Conservation (phyloP, 92 coral and sea anemone genomes). For the Desmophyllum pertusum region DNA sequence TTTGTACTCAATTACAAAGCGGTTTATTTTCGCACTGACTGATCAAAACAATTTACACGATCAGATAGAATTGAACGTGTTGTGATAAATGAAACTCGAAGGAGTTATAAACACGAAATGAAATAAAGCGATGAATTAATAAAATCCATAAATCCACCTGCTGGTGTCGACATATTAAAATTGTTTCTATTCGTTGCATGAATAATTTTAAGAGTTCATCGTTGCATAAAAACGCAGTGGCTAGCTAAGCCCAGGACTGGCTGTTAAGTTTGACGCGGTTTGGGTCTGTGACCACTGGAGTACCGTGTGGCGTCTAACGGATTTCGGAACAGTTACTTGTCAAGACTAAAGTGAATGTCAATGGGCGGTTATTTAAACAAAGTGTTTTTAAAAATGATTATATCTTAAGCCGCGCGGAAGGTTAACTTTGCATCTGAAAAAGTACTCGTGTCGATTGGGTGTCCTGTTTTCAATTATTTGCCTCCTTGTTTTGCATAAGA, state of each 20-base stretch:
- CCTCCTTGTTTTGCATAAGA: background rate
- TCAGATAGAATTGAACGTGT: background rate
- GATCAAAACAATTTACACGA: background rate
- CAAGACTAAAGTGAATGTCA: background rate
- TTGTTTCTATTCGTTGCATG: background rate
- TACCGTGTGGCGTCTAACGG: background rate
- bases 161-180: background rate
- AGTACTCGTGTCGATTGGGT: background rate
- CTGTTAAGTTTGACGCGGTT: background rate
- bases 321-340: background rate
- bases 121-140: conserved; percentile 11
- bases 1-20: background rate
- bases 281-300: background rate
- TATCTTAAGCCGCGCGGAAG: background rate
- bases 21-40: background rate
- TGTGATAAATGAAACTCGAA: background rate
- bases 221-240: background rate
- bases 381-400: conserved; percentile 7
- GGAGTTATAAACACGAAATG: background rate
- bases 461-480: background rate
- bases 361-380: conserved; percentile 22
- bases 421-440: background rate
- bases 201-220: background rate
- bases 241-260: background rate
- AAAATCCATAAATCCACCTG: conserved; percentile 34